Percentiles rank a stretch among this genome's conserved stretches.
Evolutionary conservation across 2,113 vertebrate species (phyloP).

Genomic region (Oceanodroma tethys): DNA sequence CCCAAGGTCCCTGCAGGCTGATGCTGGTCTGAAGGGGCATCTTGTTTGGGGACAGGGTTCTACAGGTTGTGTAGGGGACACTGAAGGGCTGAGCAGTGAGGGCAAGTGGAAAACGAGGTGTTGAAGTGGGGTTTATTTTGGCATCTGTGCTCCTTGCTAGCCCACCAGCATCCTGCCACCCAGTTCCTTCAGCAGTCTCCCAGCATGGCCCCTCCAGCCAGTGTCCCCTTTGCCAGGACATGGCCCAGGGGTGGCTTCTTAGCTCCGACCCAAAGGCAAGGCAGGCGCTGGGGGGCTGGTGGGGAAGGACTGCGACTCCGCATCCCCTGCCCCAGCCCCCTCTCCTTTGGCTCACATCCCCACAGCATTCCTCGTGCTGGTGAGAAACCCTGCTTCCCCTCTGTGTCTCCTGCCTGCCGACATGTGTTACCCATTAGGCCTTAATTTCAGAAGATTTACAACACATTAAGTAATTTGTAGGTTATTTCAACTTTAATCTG

Average conservation of each 20-base stretch:
- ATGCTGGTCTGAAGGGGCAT: neutral
- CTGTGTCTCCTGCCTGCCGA: conserved; percentile 68
- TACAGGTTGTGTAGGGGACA: neutral
- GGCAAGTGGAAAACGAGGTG: neutral
- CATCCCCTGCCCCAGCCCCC: neutral
- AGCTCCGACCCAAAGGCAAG: rapidly evolving
- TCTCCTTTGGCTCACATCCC: neutral
- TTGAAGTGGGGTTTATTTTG: neutral
- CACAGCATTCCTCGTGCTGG: conserved; percentile 44
- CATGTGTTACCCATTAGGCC: conserved; percentile 87
- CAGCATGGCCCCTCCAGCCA: neutral
- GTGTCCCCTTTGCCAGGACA: neutral
- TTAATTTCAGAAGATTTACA: conserved; percentile 87
- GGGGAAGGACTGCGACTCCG: neutral
- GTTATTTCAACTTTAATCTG: conserved; percentile 88
- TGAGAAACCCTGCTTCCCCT: conserved; percentile 36
- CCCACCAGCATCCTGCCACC: neutral
- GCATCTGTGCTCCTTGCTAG: neutral
- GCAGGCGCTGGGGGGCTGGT: neutral
- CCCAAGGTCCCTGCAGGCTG: rapidly evolving
- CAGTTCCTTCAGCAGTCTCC: neutral
- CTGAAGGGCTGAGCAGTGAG: neutral
- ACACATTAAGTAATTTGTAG: conserved; percentile 92
- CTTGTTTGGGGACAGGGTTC: neutral
- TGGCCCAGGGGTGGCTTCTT: neutral